Evolutionary conservation across 2,797 vertebrate species (phyloP).

Genomic region (Allobates femoralis): DNA sequence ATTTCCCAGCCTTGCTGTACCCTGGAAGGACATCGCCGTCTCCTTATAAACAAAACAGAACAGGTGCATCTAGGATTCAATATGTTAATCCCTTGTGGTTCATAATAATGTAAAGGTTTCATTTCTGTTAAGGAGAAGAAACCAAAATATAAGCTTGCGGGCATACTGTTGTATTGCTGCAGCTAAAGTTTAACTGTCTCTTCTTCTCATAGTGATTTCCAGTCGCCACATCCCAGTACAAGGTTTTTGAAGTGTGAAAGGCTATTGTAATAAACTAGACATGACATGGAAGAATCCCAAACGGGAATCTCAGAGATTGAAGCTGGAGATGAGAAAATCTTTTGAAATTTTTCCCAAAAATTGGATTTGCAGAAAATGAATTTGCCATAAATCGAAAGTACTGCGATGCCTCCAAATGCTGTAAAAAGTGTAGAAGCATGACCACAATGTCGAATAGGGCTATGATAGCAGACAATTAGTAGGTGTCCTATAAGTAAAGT

Average conservation of each 20-base stretch:
- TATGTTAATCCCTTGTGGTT: slow-evolving; percentile 47
- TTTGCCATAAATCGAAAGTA: too few species aligned
- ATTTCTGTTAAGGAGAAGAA: slow-evolving; percentile 42
- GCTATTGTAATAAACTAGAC: not conserved
- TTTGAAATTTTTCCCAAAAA: not conserved
- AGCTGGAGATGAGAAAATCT: not conserved
- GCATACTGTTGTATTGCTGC: slow-evolving; percentile 14
- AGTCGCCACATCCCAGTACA: not conserved
- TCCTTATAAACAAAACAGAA: slow-evolving; percentile 46
- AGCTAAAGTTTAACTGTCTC: slow-evolving; percentile 21
- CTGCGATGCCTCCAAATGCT: too few species aligned
- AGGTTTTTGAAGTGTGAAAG: slow-evolving; percentile 4
- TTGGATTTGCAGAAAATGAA: too few species aligned
- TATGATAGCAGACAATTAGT: too few species aligned
- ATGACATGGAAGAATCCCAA: not conserved
- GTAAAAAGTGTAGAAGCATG: too few species aligned
- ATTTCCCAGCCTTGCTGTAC: slow-evolving; percentile 41
- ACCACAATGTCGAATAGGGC: too few species aligned
- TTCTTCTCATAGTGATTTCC: slow-evolving; percentile 9
- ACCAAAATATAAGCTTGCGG: slow-evolving; percentile 19
- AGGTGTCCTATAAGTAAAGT: too few species aligned
- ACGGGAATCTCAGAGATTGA: not conserved
- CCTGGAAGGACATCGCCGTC: slow-evolving; percentile 47
- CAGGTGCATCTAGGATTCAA: slow-evolving; percentile 50
- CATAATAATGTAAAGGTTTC: slow-evolving; percentile 46